Evolutionary conservation across 2,113 vertebrate species (phyloP), one percentile per base, ranked within the genome.

Genomic region (Azemiops feae): DNA sequence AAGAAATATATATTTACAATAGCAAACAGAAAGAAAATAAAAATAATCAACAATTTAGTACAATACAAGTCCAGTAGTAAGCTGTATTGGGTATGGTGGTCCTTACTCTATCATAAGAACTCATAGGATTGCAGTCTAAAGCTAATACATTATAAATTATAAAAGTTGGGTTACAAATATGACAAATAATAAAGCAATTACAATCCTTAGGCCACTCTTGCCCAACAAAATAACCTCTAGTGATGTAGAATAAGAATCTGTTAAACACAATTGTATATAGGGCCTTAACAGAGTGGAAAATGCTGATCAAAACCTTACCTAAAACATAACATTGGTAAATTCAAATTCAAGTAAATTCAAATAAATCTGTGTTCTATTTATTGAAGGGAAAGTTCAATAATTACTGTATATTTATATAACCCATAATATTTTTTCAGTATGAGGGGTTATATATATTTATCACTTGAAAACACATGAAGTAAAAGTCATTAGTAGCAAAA

Each of bases 401-500:
- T 55, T 55, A 11, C 4, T 11, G 50, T 4, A 53, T 89, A 34
- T 69, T 27, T 22, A 90, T 69, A 30, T 20, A 69, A 25, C 8
- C 27, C 6, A 50, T 69, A 10, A 52, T 10, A 50, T 47, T 27
- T 7, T 57, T 47, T 34, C 58, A 6, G 4, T 69, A 58, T 69
- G 30, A 34, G 6, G 8, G 16, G 27, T 50, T 69, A 47, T 69
- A 18, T n/a, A 90, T 52, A 52, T 69, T 90, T 47, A 69, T 6
- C 34, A 27, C 8, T n/a, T 50, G 47, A n/a, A 53, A 23, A 3
- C 20, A 22, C 7, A 53, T n/a, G 3, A 34, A 53, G 27, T 20
- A 23, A 52, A 60, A 34, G 30, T 69, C 8, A n/a, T 3, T 16
- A 0, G 0, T 3, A 3, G 0, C 22, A 30, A 20, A 1, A 16